Conservation (phyloP, 2,113 vertebrate genomes). For the Pycnonotus jocosus region DNA sequence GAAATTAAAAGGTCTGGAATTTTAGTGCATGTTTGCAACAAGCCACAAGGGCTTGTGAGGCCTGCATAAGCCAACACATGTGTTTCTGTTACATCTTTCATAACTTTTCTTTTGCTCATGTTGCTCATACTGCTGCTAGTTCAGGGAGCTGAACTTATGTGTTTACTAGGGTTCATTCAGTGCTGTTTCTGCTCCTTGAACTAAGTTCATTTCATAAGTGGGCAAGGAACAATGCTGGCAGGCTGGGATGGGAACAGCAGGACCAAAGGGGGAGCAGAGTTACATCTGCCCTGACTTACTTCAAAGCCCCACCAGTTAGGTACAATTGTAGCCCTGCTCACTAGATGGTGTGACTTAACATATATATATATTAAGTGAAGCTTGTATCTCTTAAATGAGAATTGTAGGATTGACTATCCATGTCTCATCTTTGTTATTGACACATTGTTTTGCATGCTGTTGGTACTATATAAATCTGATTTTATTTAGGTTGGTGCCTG, state of each 20-base stretch:
- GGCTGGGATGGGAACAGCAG: not conserved
- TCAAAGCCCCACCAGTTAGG: not conserved
- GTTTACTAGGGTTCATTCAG: not conserved
- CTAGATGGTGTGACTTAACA: not conserved
- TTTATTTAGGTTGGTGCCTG: constrained; percentile 88
- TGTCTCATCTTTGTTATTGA: not conserved
- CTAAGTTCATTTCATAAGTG: not conserved
- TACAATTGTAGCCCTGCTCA: not conserved
- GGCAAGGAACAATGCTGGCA: not conserved
- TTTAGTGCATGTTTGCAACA: not conserved
- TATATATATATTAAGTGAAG: not conserved
- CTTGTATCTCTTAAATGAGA: not conserved
- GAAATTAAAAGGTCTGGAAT: not conserved
- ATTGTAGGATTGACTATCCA: not conserved
- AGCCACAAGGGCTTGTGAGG: not conserved
- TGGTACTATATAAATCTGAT: not conserved
- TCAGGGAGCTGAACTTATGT: not conserved
- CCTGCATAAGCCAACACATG: not conserved
- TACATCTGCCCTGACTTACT: not conserved
- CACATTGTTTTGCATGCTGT: not conserved
- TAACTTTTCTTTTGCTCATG: not conserved
- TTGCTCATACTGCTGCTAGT: not conserved
- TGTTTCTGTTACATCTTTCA: not conserved
- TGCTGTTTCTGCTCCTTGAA: not conserved
- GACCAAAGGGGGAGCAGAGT: not conserved